A percentile compares a stretch with the other conserved stretches of the same genome.
Evolutionary conservation across 2,797 vertebrate species (phyloP).

Genomic region (Oreonectes daqikongensis): DNA sequence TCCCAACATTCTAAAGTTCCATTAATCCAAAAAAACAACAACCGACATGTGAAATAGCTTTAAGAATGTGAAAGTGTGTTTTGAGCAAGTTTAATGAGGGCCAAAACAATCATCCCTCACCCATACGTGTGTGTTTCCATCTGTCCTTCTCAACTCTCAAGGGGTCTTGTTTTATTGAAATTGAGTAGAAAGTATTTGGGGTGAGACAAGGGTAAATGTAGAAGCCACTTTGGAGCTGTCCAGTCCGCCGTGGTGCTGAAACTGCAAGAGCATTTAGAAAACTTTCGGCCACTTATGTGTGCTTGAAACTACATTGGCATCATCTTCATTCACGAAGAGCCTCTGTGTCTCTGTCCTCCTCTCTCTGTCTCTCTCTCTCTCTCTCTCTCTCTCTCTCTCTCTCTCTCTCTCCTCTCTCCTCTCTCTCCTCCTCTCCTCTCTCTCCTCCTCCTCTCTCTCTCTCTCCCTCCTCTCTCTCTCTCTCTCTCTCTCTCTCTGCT

Average conservation of each 20-base stretch:
- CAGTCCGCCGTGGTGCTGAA: slow-evolving; percentile 37
- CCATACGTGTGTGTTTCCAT: slow-evolving; percentile 20
- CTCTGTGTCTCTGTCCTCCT: slow-evolving; percentile 4
- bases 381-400: too few relatives aligned
- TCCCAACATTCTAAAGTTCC: too few relatives aligned
- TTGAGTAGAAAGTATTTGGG: slow-evolving; percentile 37
- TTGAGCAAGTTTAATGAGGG: neutral
- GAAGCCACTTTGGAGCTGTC: slow-evolving; percentile 40
- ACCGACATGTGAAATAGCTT: too few relatives aligned
- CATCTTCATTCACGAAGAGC: slow-evolving; percentile 15
- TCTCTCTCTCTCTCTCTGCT: neutral
- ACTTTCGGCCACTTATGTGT: slow-evolving; percentile 17
- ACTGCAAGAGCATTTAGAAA: slow-evolving; percentile 12
- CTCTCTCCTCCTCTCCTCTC: neutral
- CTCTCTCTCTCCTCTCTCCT: neutral
- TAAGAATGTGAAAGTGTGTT: slow-evolving; percentile 4
- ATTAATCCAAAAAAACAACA: too few relatives aligned
- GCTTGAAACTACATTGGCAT: slow-evolving; percentile 19
- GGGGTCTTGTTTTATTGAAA: slow-evolving; percentile 47
- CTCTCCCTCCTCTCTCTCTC: too few relatives aligned
- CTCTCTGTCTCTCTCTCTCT: neutral
- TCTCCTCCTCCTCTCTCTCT: slow-evolving; percentile 1
- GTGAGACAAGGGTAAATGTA: slow-evolving; percentile 12
- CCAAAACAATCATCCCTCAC: neutral
- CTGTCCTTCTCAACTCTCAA: slow-evolving; percentile 17